Evolutionary conservation across 2,888 invertebrate species (phyloP), one percentile per base, ranked within the genome.

Genomic region (Nemotelus nigrinus): DNA sequence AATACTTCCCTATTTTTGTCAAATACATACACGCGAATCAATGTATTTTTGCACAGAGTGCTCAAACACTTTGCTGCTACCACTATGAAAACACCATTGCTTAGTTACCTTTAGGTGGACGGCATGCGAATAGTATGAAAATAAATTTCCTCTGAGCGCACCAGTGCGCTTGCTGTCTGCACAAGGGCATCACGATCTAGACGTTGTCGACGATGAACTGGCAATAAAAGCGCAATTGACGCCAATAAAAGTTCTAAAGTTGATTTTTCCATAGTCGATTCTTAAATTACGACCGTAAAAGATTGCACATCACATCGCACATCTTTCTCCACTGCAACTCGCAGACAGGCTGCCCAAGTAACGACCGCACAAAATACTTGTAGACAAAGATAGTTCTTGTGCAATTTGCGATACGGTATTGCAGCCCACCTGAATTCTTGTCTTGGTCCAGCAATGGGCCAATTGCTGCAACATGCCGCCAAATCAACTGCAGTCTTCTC

Each of bases 211-310:
- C 43, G n/a, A 43, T 55, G 53, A 53, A 50, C 41, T 8, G 48
- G 48, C 74, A 50, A 76, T 76, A 76, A 76, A 76, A 76, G 53
- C 65, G 76, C 76, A 76, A 76, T 76, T 65, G 76, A 76, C 65
- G 76, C 53, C 65, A 64, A 76, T 76, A 76, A 65, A 76, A 64
- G 65, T 64, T 65, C 65, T 48, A 64, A 76, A 76, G 65, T 65
- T 76, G 76, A 55, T 65, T 64, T 75, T 76, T 53, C 65, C 53
- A 55, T 65, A 60, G 65, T 76, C 41, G 65, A 76, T 76, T 76
- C 65, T 48, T 47, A 53, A 64, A 76, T 76, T 76, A 76, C 74
- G 74, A 60, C 74, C 60, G 60, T 48, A 63, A 50, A 74, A 47
- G 74, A 74, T 74, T 74, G 63, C 60, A 45, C 74, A 63, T 74